Conservation (phyloP, 2,888 invertebrate genomes). For the Melieria omissa region DNA sequence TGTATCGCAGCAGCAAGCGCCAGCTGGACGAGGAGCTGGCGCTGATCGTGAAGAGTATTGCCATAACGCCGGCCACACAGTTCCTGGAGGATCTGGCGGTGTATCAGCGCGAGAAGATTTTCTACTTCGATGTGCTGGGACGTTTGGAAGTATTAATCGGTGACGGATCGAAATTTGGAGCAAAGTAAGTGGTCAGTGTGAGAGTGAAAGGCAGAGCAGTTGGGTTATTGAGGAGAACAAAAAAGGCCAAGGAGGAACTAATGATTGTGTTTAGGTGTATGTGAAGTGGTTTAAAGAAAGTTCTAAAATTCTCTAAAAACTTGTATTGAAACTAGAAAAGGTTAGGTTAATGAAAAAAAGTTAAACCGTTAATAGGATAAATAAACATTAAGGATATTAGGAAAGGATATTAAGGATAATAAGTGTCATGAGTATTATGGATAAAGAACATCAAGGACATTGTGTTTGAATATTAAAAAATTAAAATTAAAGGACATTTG, state of each 20-base stretch:
- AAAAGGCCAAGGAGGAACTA: too few species aligned
- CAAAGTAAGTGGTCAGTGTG: conserved; percentile 52
- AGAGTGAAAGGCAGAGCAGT: not conserved
- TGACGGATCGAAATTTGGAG: conserved; percentile 60
- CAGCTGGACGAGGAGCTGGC: conserved; percentile 58
- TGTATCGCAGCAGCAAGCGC: conserved; percentile 57
- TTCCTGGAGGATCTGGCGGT: conserved; percentile 67
- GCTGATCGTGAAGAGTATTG: conserved; percentile 63
- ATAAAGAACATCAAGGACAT: too few species aligned
- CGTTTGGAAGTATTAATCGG: conserved; percentile 66
- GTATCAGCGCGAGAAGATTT: conserved; percentile 67
- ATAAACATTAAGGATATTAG: too few species aligned
- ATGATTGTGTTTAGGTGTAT: too few species aligned
- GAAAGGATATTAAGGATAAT: too few species aligned
- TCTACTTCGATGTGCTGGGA: conserved; percentile 67
- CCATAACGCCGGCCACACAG: conserved; percentile 65
- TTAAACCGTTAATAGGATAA: not conserved
- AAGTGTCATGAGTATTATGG: too few species aligned
- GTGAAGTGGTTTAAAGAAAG: too few species aligned
- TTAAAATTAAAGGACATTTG: too few species aligned
- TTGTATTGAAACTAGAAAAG: not conserved
- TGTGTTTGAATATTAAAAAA: too few species aligned
- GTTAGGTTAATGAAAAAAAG: not conserved
- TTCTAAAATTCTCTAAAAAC: too few species aligned
- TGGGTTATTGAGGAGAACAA: not conserved